These are phyloP conservation scores for Acipenser oxyrinchus DNA, from an alignment of 2,797 vertebrate genomes.

Conservation along the genomic window DNA sequence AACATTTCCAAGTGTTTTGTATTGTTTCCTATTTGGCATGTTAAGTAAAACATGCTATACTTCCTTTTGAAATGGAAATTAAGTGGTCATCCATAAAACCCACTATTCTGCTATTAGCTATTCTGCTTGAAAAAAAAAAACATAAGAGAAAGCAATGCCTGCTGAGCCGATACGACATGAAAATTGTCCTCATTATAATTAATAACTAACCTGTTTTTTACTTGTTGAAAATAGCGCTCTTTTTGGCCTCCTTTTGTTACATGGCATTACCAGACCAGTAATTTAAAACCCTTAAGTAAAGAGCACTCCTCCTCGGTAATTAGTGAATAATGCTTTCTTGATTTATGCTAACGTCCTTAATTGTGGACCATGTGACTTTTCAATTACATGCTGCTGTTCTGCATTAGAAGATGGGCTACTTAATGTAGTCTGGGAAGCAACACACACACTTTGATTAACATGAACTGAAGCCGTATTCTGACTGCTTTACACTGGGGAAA, in stretches of 20 bases:
- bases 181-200: constrained; percentile 46
- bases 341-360: constrained; percentile 33
- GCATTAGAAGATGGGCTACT: constrained; percentile 25
- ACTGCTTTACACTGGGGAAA: constrained; percentile 5
- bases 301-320: constrained; percentile 23
- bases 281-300: constrained; percentile 32
- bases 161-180: constrained; percentile 22
- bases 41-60: no score
- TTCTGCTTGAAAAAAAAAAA: neutral
- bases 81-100: no score
- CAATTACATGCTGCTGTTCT: constrained; percentile 30
- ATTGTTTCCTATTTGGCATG: no score
- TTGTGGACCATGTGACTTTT: constrained; percentile 37
- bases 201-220: constrained; percentile 30
- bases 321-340: constrained; percentile 21
- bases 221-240: constrained; percentile 34
- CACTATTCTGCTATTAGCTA: no score
- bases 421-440: constrained; percentile 26
- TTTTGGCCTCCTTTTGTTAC: constrained; percentile 40
- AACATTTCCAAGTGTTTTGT: no score
- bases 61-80: no score
- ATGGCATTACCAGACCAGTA: constrained; percentile 29
- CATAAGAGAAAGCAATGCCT: constrained; percentile 34
- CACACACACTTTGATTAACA: constrained; percentile 4
- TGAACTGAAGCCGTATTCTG: neutral